Conservation (phyloP, 1,140 invertebrate species). For the Harpegnathos saltator region DNA sequence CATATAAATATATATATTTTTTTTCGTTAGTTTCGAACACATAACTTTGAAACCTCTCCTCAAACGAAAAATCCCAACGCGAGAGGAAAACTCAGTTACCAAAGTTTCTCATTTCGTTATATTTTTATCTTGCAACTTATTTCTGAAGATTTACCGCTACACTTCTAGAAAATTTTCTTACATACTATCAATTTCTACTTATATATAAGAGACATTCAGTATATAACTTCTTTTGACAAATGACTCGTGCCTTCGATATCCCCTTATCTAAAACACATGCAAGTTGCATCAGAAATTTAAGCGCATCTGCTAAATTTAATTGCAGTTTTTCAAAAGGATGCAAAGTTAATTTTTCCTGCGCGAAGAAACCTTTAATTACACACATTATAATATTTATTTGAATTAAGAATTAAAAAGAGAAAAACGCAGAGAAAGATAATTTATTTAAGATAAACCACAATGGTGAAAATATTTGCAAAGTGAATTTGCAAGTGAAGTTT, state of each 20-base stretch:
- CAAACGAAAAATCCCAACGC: slow-evolving; percentile 1
- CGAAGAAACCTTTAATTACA: background rate
- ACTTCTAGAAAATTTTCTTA: slow-evolving; percentile 7
- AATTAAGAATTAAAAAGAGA: background rate
- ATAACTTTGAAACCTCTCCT: slow-evolving; percentile 5
- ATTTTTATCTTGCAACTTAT: slow-evolving; percentile 10
- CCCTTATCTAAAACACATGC: slow-evolving; percentile 7
- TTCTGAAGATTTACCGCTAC: background rate
- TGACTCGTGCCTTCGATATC: background rate
- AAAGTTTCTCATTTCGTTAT: slow-evolving; percentile 7
- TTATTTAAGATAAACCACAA: background rate
- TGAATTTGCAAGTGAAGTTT: too few relatives aligned
- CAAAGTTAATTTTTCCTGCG: background rate
- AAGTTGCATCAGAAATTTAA: background rate
- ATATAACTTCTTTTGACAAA: slow-evolving; percentile 14
- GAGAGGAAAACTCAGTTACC: slow-evolving; percentile 15
- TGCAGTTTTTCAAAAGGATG: background rate
- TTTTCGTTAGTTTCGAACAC: background rate
- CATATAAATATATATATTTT: background rate
- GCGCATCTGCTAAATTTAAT: background rate
- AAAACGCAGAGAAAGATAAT: background rate
- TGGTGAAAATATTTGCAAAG: background rate
- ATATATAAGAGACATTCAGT: slow-evolving; percentile 13
- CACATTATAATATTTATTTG: background rate
- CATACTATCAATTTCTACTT: slow-evolving; percentile 18